These are phyloP conservation scores for Baccha elongata DNA, from an alignment of 2,888 invertebrate genomes.

Conservation along the genomic window DNA sequence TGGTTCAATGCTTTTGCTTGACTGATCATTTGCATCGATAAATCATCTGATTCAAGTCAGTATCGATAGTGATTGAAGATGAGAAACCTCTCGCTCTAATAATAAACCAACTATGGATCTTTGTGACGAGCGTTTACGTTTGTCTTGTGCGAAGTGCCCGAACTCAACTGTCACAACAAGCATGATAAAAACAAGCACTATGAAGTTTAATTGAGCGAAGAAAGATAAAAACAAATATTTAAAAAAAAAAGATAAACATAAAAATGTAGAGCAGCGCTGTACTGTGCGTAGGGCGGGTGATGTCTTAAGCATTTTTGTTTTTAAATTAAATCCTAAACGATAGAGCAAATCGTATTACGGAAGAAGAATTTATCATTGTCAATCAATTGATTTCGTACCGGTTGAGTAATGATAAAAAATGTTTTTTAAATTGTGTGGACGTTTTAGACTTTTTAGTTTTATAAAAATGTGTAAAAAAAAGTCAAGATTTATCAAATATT, in stretches of 20 bases:
- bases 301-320: too few relatives aligned
- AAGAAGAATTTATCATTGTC: neutral
- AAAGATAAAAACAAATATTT: conserved; percentile 26
- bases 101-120: conserved; percentile 48
- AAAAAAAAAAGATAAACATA: conserved; percentile 35
- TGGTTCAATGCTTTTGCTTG: conserved; percentile 21
- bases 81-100: conserved; percentile 43
- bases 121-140: conserved; percentile 36
- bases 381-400: neutral
- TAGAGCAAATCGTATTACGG: conserved; percentile 11
- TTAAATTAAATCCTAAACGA: neutral
- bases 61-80: conserved; percentile 2
- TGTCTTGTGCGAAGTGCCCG: conserved; percentile 40
- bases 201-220: conserved; percentile 60
- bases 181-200: conserved; percentile 23
- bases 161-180: conserved; percentile 57
- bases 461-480: too few relatives aligned
- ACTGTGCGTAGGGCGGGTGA: conserved; percentile 4
- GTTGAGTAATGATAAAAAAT: neutral
- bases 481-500: too few relatives aligned
- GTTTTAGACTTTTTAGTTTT: too few relatives aligned
- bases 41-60: conserved; percentile 37
- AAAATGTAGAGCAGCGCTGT: conserved; percentile 19
- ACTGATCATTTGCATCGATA: conserved; percentile 50
- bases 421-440: too few relatives aligned